Conservation (phyloP, 2,797 vertebrate species). For the Rhinogobio ventralis region DNA sequence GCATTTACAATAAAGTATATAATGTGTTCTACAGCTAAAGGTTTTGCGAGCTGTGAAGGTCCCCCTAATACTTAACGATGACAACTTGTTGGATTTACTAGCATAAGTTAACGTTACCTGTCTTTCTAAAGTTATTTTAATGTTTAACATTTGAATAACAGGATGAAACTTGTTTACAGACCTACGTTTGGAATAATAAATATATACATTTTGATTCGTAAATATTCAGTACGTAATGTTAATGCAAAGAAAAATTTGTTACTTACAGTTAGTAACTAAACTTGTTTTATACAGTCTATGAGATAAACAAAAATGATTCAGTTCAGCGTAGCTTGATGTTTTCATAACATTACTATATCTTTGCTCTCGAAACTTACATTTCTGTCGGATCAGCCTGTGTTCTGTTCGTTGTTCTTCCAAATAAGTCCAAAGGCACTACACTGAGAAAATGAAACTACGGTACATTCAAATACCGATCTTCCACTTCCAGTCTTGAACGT, state of each 20-base stretch:
- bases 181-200: neutral
- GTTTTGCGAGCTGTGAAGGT: too few species aligned
- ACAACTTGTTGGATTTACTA: neutral
- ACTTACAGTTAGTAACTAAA: neutral
- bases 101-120: neutral
- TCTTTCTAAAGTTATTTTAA: neutral
- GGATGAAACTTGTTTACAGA: neutral
- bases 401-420: neutral
- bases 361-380: slow-evolving; percentile 29
- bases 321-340: neutral
- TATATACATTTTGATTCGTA: neutral
- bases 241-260: neutral
- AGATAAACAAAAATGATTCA: neutral
- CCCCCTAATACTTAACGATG: neutral
- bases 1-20: neutral
- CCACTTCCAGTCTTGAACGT: neutral
- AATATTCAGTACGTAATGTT: neutral
- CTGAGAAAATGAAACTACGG: slow-evolving; percentile 27
- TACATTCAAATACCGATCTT: too few species aligned
- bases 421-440: neutral
- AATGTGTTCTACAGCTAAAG: neutral
- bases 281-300: too few species aligned
- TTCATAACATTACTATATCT: slow-evolving; percentile 5
- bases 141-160: neutral
- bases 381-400: neutral